Conservation (phyloP, 2,113 vertebrate species). For the Tonatia bakeri region DNA sequence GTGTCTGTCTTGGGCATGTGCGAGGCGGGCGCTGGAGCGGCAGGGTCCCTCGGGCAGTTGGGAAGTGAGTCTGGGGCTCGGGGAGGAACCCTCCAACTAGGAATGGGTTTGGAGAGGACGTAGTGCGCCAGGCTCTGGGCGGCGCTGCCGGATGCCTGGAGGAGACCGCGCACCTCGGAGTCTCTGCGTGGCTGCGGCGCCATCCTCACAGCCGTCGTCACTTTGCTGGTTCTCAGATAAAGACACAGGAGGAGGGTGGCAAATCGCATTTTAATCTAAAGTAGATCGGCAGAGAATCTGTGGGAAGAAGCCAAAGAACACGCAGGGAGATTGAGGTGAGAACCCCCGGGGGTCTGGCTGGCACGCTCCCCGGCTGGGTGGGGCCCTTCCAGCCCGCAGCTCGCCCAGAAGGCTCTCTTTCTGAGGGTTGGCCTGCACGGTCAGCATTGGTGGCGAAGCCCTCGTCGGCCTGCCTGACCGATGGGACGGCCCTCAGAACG, state of each 20-base stretch:
- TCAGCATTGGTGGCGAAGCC: not conserved
- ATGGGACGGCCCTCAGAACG: not conserved
- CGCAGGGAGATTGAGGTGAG: not conserved
- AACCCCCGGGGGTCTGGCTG: too few species aligned
- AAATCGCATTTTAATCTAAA: slow-evolving; percentile 28
- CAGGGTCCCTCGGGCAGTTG: fast-evolving
- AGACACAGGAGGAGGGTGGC: not conserved
- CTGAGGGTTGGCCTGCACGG: not conserved
- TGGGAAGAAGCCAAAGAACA: not conserved
- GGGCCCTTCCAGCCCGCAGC: not conserved
- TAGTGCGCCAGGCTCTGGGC: not conserved
- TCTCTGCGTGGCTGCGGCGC: fast-evolving
- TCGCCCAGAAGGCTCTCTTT: not conserved
- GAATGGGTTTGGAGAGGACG: too few species aligned
- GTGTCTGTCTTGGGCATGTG: fast-evolving
- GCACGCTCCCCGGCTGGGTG: fast-evolving
- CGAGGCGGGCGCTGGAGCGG: fast-evolving
- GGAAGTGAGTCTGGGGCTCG: fast-evolving
- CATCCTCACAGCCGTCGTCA: fast-evolving
- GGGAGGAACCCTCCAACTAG: not conserved
- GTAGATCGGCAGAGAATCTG: not conserved
- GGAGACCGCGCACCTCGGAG: fast-evolving
- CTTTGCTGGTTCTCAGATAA: not conserved
- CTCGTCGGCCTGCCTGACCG: too few species aligned
- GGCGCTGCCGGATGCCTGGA: fast-evolving